A percentile compares a stretch with the other conserved stretches of the same genome.
Evolutionary conservation across 1,140 invertebrate species (phyloP).

Genomic region (Chrysoperla carnea): DNA sequence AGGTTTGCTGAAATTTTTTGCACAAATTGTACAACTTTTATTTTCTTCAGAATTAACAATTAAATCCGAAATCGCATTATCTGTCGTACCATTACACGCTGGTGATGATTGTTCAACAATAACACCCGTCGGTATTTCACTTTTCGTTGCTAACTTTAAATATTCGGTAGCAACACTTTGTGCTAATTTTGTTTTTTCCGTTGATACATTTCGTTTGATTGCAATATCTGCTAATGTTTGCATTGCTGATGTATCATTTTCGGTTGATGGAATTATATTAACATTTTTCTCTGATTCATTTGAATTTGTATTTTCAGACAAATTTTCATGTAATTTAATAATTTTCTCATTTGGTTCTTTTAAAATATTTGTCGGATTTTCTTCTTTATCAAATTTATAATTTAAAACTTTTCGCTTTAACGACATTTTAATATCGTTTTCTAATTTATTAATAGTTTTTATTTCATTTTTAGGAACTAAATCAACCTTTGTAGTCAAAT

Average conservation of each 20-base stretch:
- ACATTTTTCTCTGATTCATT: background rate
- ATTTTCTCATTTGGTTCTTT: background rate
- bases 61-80: constrained; percentile 14
- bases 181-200: constrained; percentile 16
- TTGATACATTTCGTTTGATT: constrained; percentile 13
- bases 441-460: background rate
- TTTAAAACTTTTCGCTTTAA: background rate
- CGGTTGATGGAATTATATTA: background rate
- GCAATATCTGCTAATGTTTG: constrained; percentile 24
- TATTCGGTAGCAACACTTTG: constrained; percentile 40
- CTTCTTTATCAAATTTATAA: background rate
- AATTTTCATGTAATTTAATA: background rate
- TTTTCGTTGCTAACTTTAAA: constrained; percentile 35
- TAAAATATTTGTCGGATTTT: background rate
- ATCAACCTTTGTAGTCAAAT: background rate
- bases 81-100: constrained; percentile 7
- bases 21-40: constrained; percentile 62
- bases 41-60: constrained; percentile 21
- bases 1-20: constrained; percentile 78
- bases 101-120: constrained; percentile 5
- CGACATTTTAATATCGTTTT: background rate
- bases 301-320: background rate
- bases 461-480: background rate
- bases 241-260: constrained; percentile 22
- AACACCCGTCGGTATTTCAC: constrained; percentile 14